phyloP scores from a whole-genome alignment of 2,888 invertebrate species.

The Ophion obscuratus region DNA sequence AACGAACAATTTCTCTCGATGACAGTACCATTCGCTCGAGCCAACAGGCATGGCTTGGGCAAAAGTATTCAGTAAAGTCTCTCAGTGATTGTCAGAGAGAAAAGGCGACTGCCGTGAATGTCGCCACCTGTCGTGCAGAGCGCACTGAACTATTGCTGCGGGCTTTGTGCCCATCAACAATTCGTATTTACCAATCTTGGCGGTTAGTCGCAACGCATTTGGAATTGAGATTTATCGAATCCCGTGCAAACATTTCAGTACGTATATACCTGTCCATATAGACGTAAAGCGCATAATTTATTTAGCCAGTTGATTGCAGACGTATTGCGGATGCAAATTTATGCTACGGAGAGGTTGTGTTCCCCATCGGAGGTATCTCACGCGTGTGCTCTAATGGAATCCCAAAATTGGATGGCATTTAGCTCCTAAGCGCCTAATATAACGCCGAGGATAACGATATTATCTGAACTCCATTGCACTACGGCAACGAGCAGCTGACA shows the following conservation, averaged over 20 bases:
- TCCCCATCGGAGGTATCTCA: neutral
- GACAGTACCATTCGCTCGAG: neutral
- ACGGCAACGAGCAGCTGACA: constrained; percentile 5
- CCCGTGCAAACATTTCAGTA: neutral
- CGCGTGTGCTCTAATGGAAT: constrained; percentile 46
- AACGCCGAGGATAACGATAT: constrained; percentile 56
- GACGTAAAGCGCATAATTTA: neutral
- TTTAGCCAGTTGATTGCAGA: constrained; percentile 1
- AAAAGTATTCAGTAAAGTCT: neutral
- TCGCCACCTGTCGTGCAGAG: neutral
- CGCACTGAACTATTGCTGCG: neutral
- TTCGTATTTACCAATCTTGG: neutral
- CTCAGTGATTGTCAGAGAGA: neutral
- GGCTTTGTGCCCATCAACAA: neutral
- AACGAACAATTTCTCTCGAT: neutral
- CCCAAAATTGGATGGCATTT: constrained; percentile 57
- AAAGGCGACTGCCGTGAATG: neutral
- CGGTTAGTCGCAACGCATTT: neutral
- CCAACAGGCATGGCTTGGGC: neutral
- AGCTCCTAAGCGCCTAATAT: neutral
- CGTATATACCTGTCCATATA: neutral
- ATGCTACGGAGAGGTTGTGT: neutral
- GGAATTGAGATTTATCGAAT: neutral
- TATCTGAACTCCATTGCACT: constrained; percentile 43
- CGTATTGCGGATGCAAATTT: constrained; percentile 19